Evolutionary conservation across 2,113 vertebrate species (phyloP).

Genomic region (Otus sunia): DNA sequence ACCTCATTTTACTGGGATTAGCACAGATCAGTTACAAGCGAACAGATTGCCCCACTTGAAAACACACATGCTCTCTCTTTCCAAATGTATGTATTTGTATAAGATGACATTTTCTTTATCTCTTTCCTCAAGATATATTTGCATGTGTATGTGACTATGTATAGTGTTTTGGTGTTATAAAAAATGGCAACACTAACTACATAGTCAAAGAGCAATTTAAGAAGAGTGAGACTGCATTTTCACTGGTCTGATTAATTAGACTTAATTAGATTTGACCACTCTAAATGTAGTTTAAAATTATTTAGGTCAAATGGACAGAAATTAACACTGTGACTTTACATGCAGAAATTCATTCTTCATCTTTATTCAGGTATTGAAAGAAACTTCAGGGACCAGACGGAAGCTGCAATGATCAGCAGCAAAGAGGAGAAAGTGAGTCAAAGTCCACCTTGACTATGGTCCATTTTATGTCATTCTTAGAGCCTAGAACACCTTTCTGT

Average conservation of each 20-base stretch:
- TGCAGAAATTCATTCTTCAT: not conserved
- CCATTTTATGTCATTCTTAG: not conserved
- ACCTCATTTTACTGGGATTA: not conserved
- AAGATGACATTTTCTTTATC: not conserved
- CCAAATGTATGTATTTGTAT: not conserved
- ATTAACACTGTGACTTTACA: not conserved
- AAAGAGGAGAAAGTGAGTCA: not conserved
- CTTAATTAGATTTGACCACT: not conserved
- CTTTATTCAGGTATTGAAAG: not conserved
- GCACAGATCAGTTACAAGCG: not conserved
- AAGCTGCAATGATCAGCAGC: not conserved
- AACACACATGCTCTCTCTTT: not conserved
- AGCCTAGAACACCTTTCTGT: not conserved
- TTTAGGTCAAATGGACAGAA: not conserved
- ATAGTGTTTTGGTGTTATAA: too few species aligned
- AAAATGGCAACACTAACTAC: not conserved
- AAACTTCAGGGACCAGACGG: not conserved
- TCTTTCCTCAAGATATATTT: not conserved
- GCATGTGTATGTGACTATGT: fast-evolving
- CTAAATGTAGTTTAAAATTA: not conserved
- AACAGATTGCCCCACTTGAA: not conserved
- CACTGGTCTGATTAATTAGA: not conserved
- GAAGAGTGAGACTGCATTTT: not conserved
- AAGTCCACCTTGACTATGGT: not conserved
- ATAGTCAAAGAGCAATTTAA: not conserved